Conservation (phyloP, 35 echinoderm and acorn worm genomes). For the Holothuria glaberrima region DNA sequence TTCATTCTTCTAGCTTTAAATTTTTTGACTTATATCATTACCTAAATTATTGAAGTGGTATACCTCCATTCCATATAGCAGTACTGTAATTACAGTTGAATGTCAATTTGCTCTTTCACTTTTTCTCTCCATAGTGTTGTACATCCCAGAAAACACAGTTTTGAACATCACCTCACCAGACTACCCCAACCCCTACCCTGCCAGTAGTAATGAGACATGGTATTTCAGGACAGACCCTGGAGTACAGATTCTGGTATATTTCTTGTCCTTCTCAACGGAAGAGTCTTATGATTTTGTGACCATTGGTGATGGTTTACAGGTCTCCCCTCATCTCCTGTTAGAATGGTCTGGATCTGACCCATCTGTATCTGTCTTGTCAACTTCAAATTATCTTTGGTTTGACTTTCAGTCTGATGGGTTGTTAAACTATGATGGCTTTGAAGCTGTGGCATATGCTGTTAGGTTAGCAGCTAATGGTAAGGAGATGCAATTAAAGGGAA, state of each 20-base stretch:
- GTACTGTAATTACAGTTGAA: neutral
- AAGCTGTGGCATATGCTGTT: conserved; percentile 14
- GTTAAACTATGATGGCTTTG: neutral
- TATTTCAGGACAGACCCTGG: neutral
- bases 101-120: neutral
- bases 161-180: neutral
- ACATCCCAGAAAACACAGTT: neutral
- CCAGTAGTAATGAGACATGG: neutral
- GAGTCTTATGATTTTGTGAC: conserved; percentile 21
- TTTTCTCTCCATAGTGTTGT: conserved; percentile 3
- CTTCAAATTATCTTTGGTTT: conserved; percentile 22
- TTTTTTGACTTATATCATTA: too few relatives aligned
- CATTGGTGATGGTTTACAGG: conserved; percentile 29
- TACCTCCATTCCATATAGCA: neutral
- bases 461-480: conserved; percentile 12
- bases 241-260: conserved; percentile 22
- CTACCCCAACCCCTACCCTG: conserved; percentile 5
- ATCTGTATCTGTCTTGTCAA: neutral
- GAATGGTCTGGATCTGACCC: conserved; percentile 40
- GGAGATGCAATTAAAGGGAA: too few relatives aligned
- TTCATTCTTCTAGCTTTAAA: too few relatives aligned
- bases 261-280: neutral
- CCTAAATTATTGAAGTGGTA: too few relatives aligned
- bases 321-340: neutral
- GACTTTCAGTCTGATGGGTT: conserved; percentile 23